Base-by-base conservation (phyloP, 1,140 invertebrate species). In the Lycorma delicatula region DNA sequence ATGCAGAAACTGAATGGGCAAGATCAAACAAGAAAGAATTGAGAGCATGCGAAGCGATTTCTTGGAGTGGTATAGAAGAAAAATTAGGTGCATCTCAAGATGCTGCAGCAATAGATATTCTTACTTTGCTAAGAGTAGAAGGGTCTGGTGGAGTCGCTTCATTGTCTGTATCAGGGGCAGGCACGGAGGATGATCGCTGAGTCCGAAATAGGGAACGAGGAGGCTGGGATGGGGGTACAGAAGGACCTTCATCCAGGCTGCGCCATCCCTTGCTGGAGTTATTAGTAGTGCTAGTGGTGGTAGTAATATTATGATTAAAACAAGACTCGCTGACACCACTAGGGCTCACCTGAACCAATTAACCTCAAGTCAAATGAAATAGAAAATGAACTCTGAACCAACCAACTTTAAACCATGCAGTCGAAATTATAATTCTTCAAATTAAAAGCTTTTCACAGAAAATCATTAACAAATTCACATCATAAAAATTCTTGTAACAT, bases 181-280 rank as follows among this genome's bases (percentile, higher is more conserved):
- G 81, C 72, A 83, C 79, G 12, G 80, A 82, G 59, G 77, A 80
- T 64, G 79, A 81, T 28, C 81, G 71, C 58, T 79, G 78, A 29
- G 80, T 79, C 61, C 75, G 77, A 65, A 80, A 79, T 52, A 77
- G 70, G 53, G 79, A 75, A 58, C 78, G 69, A 36, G 72, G 67
- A 54, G 70, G 68, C 55, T 77, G 72, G 47, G 77, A 74, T 51
- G 74, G 68, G 41, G 72, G 69, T 51, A 65, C 63, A 62, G 74
- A 72, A 23, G 72, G 71, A 59, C 79, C 79, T 58, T 79, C 75
- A 68, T 84, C 81, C 61, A 84, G 69, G 68, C 80, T 82, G 62
- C 77, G 75, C 81, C 81, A 83, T 38, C 73, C 70, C 65, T 73
- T 73, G 64, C 36, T 18, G 13, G 36, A 38, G 41, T 22, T 22